Conservation (phyloP, 2,888 invertebrate species). For the Limnephilus rhombicus region DNA sequence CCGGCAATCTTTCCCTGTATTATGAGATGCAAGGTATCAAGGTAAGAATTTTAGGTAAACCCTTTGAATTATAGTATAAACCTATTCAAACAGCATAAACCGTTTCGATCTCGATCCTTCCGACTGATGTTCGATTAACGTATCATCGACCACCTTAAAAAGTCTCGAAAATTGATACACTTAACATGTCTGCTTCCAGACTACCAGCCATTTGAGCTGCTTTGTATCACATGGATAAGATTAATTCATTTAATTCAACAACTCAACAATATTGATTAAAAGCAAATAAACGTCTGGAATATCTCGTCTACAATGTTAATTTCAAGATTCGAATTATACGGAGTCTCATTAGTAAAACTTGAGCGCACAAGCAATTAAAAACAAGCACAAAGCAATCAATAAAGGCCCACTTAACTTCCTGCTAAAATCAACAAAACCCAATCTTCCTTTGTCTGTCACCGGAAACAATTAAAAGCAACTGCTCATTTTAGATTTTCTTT, state of each 20-base stretch:
- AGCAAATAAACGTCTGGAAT: background rate
- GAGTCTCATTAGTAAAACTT: background rate
- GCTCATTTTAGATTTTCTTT: conserved; percentile 10
- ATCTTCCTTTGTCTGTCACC: background rate
- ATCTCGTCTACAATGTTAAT: background rate
- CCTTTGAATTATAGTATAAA: too few species aligned
- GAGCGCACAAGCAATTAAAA: background rate
- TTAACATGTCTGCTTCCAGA: background rate
- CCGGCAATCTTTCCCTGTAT: too few species aligned
- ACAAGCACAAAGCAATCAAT: background rate
- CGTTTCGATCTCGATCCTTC: too few species aligned
- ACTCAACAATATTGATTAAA: background rate
- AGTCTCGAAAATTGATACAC: background rate
- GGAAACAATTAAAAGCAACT: conserved; percentile 6
- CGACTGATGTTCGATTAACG: too few species aligned
- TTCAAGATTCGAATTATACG: background rate
- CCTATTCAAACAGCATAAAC: too few species aligned
- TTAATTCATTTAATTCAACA: background rate
- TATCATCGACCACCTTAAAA: too few species aligned
- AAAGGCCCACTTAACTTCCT: conserved; percentile 5
- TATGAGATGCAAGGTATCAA: too few species aligned
- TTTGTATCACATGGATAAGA: background rate
- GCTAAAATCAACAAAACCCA: conserved; percentile 5
- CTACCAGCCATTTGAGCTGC: background rate
- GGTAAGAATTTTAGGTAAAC: too few species aligned